These are phyloP conservation scores for Thysanoteuthis rhombus DNA, from an alignment of 2,888 invertebrate genomes.

Conservation along the genomic window DNA sequence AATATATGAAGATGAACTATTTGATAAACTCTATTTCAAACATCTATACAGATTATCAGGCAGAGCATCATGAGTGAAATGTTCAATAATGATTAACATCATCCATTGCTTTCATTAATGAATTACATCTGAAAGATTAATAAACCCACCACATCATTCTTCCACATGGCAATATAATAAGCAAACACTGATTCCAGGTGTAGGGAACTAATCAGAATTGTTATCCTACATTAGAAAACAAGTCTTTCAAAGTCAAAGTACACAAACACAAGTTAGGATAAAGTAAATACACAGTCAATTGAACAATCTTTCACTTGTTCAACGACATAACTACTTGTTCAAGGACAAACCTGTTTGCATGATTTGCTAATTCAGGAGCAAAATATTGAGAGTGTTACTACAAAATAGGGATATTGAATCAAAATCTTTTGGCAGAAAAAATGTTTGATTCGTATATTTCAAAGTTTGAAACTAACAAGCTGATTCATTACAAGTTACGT, in stretches of 20 bases:
- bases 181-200: background rate
- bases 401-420: background rate
- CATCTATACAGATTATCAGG: background rate
- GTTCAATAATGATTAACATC: background rate
- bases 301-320: background rate
- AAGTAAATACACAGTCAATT: background rate
- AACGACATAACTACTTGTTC: background rate
- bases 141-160: background rate
- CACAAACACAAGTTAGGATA: background rate
- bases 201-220: background rate
- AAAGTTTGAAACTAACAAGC: background rate
- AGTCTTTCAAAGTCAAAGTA: background rate
- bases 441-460: no score
- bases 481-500: background rate
- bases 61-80: background rate
- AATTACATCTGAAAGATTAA: background rate
- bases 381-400: background rate
- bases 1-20: no score
- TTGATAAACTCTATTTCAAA: background rate
- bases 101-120: background rate
- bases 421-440: no score
- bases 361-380: background rate
- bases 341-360: background rate
- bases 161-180: background rate
- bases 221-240: background rate